Evolutionary conservation across 2,797 vertebrate species (phyloP), one percentile per base, ranked within the genome.

Genomic region (Cephalopachus bancanus): DNA sequence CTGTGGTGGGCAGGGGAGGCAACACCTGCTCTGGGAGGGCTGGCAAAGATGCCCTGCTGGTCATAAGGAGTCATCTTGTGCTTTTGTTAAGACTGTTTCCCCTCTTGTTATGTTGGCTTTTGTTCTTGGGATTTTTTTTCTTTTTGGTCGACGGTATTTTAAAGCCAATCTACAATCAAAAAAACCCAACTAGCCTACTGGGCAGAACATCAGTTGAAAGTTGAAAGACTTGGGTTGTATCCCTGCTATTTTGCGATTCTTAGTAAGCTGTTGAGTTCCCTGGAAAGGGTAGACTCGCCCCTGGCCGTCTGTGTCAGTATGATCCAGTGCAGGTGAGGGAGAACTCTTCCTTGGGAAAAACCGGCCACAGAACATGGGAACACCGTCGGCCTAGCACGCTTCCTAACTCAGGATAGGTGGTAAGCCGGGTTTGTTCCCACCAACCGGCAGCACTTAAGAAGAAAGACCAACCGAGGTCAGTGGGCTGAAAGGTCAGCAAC

Each of bases 301-400:
- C 72, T 80, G 51, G 57, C 60, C 28, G 26, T 65, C n/a, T 59
- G 60, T 44, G 59, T 96, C 57, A n/a, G 30, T 65, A 83, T n/a
- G 49, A 76, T 78, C 86, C 69, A 67, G n/a, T 83, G n/a, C 89
- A 65, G n/a, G 16, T 75, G 94, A 91, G 30, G 78, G 79, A 93
- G 60, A 93, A 89, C 62, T 84, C 60, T 84, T 88, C 69, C 80
- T 83, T 89, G 65, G 83, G n/a, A 62, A 79, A 91, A 95, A 90
- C 78, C 71, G 17, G 24, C n/a, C 55, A 3, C 30, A 75, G 60
- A 75, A 85, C 93, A 37, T 57, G 44, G 59, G 89, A 33, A 78
- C 74, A 51, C 62, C 71, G n/a, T 90, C 86, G 55, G 55, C 30
- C 28, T 75, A 78, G 84, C 37, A 88, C 72, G 67, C 64, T 57